phyloP scores from a whole-genome alignment of 2,888 invertebrate genomes.

The Zygogramma bicolorata region DNA sequence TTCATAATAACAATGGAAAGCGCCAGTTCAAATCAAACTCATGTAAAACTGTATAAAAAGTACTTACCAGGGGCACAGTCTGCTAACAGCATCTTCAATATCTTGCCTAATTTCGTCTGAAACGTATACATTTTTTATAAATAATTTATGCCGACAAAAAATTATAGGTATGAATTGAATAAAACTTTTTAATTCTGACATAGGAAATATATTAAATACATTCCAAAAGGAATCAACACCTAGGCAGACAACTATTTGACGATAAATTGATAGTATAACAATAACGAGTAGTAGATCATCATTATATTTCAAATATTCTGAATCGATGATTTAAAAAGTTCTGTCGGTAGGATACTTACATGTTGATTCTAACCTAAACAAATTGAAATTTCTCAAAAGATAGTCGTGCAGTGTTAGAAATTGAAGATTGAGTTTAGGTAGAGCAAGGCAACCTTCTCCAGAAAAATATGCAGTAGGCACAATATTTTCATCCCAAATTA shows the following conservation, averaged over 20 bases:
- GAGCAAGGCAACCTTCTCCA: conserved; percentile 93
- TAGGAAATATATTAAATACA: too few species aligned
- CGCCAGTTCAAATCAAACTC: too few species aligned
- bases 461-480: conserved; percentile 98
- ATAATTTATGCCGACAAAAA: not conserved
- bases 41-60: conserved; percentile 4
- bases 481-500: conserved; percentile 99
- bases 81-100: conserved; percentile 95
- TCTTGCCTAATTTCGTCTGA: conserved; percentile 98
- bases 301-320: too few species aligned
- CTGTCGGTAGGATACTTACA: too few species aligned
- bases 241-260: too few species aligned
- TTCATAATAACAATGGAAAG: too few species aligned
- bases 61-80: conserved; percentile 92
- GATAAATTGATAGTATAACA: too few species aligned
- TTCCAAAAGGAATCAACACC: too few species aligned
- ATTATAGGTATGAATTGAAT: not conserved
- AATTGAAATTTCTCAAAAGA: conserved; percentile 94
- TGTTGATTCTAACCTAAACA: conserved; percentile 97
- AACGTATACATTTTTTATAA: conserved; percentile 45
- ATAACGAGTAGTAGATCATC: too few species aligned
- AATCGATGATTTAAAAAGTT: too few species aligned
- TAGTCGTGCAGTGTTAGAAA: conserved; percentile 99
- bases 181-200: not conserved
- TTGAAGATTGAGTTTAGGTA: conserved; percentile 98